Evolutionary conservation across 2,888 invertebrate species (phyloP).

Genomic region (Callinectes sapidus): DNA sequence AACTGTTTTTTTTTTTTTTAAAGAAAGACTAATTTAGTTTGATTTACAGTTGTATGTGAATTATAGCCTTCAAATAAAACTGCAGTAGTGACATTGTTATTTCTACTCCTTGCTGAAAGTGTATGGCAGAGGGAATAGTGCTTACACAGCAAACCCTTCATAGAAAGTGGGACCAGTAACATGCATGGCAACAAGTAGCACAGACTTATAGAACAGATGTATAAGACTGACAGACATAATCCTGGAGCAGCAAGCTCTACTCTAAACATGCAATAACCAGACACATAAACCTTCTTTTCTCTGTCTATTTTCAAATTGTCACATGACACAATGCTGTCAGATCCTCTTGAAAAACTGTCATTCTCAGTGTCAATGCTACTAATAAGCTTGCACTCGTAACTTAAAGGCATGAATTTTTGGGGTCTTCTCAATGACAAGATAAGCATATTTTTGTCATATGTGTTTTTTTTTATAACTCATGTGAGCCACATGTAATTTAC

Average conservation of each 20-base stretch:
- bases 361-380: not conserved
- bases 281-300: conserved; percentile 8
- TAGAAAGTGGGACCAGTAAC: not conserved
- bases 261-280: not conserved
- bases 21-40: conserved; percentile 14
- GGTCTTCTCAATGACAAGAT: not conserved
- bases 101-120: conserved; percentile 49
- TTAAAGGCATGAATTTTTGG: too few relatives aligned
- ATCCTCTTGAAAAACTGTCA: not conserved
- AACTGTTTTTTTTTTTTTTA: not conserved
- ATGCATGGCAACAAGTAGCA: not conserved
- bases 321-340: not conserved
- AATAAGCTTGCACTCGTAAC: not conserved
- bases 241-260: not conserved
- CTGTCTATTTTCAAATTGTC: not conserved
- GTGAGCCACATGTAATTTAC: too few relatives aligned
- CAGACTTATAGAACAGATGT: not conserved
- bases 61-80: conserved; percentile 43
- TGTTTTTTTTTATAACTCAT: not conserved
- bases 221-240: not conserved
- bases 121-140: conserved; percentile 43
- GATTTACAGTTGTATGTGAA: conserved; percentile 45
- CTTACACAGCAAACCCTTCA: not conserved
- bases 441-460: not conserved
- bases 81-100: conserved; percentile 44